Evolutionary conservation across 2,797 vertebrate species (phyloP).

Genomic region (Arrhamphus sclerolepis): DNA sequence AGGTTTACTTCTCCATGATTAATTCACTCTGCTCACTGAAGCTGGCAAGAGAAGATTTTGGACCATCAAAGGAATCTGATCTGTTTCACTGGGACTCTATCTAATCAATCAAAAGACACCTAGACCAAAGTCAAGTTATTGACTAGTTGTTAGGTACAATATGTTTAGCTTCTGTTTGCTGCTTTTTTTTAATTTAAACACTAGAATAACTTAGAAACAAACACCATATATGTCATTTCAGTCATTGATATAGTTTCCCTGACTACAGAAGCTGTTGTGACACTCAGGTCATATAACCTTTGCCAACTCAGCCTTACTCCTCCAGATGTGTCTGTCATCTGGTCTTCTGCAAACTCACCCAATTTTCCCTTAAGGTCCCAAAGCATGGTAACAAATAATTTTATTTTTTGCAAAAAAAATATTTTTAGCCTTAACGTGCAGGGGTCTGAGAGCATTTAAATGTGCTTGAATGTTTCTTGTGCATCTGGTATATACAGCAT

Average conservation of each 20-base stretch:
- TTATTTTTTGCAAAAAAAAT: background rate
- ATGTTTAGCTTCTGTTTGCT: too few relatives aligned
- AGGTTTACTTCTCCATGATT: slow-evolving; percentile 16
- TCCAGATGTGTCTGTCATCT: background rate
- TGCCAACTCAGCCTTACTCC: background rate
- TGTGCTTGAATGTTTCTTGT: too few relatives aligned
- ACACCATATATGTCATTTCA: background rate
- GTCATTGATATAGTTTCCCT: background rate
- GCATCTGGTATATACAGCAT: background rate
- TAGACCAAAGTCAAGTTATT: background rate
- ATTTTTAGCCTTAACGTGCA: too few relatives aligned
- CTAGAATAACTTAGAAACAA: background rate
- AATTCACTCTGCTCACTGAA: slow-evolving; percentile 23
- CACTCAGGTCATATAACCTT: background rate
- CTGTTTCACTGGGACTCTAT: too few relatives aligned
- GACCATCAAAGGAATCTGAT: background rate
- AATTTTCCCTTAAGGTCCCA: background rate
- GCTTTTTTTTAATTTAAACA: too few relatives aligned
- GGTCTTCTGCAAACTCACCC: background rate
- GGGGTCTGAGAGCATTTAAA: too few relatives aligned
- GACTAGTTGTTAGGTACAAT: background rate
- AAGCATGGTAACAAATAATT: background rate
- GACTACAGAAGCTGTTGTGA: slow-evolving; percentile 1
- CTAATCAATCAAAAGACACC: background rate
- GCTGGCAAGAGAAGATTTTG: slow-evolving; percentile 15